Conservation (phyloP, 1,140 invertebrate species). For the Habropoda laboriosa region DNA sequence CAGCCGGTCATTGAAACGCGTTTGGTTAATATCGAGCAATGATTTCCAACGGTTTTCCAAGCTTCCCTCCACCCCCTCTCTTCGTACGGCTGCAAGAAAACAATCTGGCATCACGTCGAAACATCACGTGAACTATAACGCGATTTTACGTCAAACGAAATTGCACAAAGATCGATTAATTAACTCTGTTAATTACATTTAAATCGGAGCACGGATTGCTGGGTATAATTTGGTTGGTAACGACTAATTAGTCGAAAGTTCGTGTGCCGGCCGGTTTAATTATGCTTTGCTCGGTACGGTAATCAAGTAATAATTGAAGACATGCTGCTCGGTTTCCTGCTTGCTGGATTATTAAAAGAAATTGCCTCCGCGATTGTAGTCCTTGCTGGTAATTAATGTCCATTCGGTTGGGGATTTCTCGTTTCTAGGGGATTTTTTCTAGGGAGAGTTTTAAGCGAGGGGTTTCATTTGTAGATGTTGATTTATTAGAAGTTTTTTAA, state of each 20-base stretch:
- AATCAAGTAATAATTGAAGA: conserved; percentile 27
- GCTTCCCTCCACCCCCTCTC: too few species aligned
- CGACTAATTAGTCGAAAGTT: conserved; percentile 15
- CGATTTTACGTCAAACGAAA: background rate
- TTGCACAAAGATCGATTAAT: conserved; percentile 28
- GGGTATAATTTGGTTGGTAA: background rate
- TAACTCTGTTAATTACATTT: conserved; percentile 18
- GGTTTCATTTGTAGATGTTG: too few species aligned
- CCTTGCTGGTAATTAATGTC: background rate
- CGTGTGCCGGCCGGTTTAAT: background rate
- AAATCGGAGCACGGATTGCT: background rate
- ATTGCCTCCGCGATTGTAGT: background rate
- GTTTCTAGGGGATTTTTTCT: too few species aligned
- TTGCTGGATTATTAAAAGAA: background rate
- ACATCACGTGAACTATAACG: too few species aligned
- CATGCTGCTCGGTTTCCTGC: background rate
- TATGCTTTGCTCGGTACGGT: background rate
- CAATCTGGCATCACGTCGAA: background rate
- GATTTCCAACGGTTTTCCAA: conserved; percentile 7
- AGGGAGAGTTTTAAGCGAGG: too few species aligned
- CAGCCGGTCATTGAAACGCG: conserved; percentile 15
- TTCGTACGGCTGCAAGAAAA: background rate
- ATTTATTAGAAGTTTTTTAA: too few species aligned
- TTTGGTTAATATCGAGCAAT: conserved; percentile 6
- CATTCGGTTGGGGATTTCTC: too few species aligned